Evolutionary conservation across 2,797 vertebrate genomes (phyloP), one percentile per base, ranked within the genome.

Genomic region (Pseudocheirus occidentalis): DNA sequence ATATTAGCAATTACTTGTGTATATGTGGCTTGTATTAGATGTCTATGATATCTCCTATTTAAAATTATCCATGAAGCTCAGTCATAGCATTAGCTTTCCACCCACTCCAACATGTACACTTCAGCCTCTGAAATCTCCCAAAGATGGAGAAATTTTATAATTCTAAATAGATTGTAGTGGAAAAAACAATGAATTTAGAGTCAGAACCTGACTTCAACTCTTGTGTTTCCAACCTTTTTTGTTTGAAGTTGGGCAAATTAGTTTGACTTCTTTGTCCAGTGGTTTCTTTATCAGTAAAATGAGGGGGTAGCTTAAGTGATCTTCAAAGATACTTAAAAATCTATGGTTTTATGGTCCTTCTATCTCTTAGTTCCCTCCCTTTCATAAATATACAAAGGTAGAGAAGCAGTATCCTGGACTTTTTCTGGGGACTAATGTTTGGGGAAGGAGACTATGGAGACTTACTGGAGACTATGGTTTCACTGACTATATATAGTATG

Each of bases 201-300:
- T 27, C 90, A 57, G 62, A 91, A 21, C 1, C 54, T 92, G 66
- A 55, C 18, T 29, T 96, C 56, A 59, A 73, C 54, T 93, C 5
- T 24, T 1, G 53, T 11, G 1, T 93, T 62, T 52, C 50, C 4
- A 46, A 13, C 1, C 40, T 93, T 94, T 7, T 94, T 4, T 53
- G 14, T 6, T 55, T 90, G 54, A 55, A 34, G 6, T 90, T 95
- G 52, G 93, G 59, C 29, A 93, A 91, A 4, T 57, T 81, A 90
- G 4, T 62, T 62, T 92, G 28, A 0, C 4, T 91, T 95, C 29
- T 81, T 81, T 34, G 94, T 92, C 55, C 5, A 66, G 91, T 52
- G 29, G 16, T 93, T 95, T 92, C 54, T 87, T 81, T 92, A 52
- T 54, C 1, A 34, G 62, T 92, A 52, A 95, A 81, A 87, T 62